Evolutionary conservation across 2,113 vertebrate species (phyloP).

Genomic region (Pipra filicauda): DNA sequence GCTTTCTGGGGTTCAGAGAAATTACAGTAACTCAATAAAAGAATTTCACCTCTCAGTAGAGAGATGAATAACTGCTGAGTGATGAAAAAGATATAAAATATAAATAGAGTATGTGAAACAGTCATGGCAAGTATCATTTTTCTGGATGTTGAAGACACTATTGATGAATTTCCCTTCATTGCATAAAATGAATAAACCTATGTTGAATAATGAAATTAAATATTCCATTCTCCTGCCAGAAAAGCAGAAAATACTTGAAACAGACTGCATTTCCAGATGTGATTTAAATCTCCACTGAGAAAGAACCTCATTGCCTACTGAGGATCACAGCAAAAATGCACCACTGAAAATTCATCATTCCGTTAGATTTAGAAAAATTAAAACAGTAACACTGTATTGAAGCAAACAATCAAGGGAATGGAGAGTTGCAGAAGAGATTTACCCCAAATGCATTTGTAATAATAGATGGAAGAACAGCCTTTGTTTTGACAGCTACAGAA

Average conservation of each 20-base stretch:
- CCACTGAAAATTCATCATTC: neutral
- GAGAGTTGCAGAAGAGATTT: neutral
- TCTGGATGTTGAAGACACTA: constrained; percentile 37
- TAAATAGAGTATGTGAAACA: constrained; percentile 51
- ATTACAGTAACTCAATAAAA: constrained; percentile 18
- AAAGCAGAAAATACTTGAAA: constrained; percentile 44
- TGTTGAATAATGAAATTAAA: constrained; percentile 51
- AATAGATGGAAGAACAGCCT: constrained; percentile 6
- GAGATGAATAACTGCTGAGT: constrained; percentile 39
- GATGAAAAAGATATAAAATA: constrained; percentile 64
- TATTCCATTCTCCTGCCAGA: constrained; percentile 45
- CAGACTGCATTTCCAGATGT: constrained; percentile 12
- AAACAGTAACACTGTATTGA: neutral
- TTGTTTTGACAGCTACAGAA: constrained; percentile 49
- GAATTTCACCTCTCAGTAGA: constrained; percentile 26
- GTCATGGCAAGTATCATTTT: constrained; percentile 30
- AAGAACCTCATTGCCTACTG: neutral
- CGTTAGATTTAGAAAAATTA: constrained; percentile 1
- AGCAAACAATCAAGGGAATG: constrained; percentile 24
- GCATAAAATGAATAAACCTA: constrained; percentile 31
- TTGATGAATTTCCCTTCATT: constrained; percentile 39
- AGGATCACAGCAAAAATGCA: neutral
- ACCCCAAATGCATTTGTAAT: constrained; percentile 25
- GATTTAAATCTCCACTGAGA: constrained; percentile 33
- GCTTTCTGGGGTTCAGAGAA: constrained; percentile 12